Evolutionary conservation across 2,113 vertebrate species (phyloP), one percentile per base, ranked within the genome.

Genomic region (Ictalurus punctatus): DNA sequence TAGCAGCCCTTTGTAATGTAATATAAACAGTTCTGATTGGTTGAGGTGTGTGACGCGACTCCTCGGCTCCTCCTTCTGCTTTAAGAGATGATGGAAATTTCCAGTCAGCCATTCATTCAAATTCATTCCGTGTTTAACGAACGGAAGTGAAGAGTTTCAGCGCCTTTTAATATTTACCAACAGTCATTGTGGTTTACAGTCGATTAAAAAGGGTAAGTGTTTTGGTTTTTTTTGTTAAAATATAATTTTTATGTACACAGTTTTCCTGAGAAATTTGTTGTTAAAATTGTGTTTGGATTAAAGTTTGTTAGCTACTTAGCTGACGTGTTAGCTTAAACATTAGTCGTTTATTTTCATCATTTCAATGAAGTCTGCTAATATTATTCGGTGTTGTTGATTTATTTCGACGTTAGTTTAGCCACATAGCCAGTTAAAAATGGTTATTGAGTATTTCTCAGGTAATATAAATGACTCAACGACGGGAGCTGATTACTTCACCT

Each of bases 51-150:
- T 30, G 8, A 30, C 21, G 3, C 6, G 0, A 0, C 3, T n/a
- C 84, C 0, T 27, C 34, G 37, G 27, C 6, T 21, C 63, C 85
- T 3, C 89, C 89, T 67, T 14, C 71, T 17, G 0, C 10, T 0
- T 30, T n/a, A 48, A 89, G 91, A 14, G 1, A 8, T 58, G 92
- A 89, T 94, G 95, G 95, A 96, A 95, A 92, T 93, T 96, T 96
- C 95, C 95, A 93, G 12, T 79, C 10, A 8, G 23, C 4, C 40
- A 67, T 27, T 89, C 63, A 30, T 86, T 90, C 82, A 25, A 87
- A 78, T 7, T 8, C 48, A 1, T 0, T 16, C 13, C 13, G 0
- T 5, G 1, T 1, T 0, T 0, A 23, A 83, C 0, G 48, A 5
- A 1, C 9, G 17, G 14, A 69, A 74, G 65, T 2, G 1, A 6